Evolutionary conservation across 2,113 vertebrate species (phyloP), one percentile per base, ranked within the genome.

Genomic region (Mesembrinibis cayennensis): DNA sequence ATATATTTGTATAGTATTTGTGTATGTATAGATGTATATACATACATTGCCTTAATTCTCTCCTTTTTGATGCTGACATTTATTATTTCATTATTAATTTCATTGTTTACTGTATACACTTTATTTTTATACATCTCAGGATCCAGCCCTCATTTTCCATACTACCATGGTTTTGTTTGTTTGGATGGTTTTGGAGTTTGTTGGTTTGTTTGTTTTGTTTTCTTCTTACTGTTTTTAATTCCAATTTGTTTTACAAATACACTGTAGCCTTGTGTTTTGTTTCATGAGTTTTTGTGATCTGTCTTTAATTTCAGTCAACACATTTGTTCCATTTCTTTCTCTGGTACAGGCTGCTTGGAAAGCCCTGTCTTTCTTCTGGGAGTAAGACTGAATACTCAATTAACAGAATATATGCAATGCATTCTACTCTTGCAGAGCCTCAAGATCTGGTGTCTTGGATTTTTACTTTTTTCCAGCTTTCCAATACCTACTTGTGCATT

Each of bases 161-260:
- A 90, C 9, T 12, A 25, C 7, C 3, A 66, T 29, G n/a, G 21
- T 11, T 85, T 50, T 40, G 5, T 70, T 63, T 53, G 7, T 2
- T 82, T 61, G 7, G 9, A n/a, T 36, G 3, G 1, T 20, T 87
- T 49, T 3, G 5, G 2, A 1, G 4, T 32, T 49, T 58, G 2
- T 38, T 70, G 4, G 3, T 59, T 59, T 49, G 36, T 45, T 79
- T 55, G 2, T 8, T 69, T 72, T 63, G 2, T 21, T 56, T 66
- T 61, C 2, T n/a, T 59, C 22, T 56, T n/a, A 23, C 15, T 76
- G 23, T 9, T 76, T 72, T 53, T 42, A 94, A 32, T 42, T 78
- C 7, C 3, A 13, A 19, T 66, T 67, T 80, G 5, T 30, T 77
- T 38, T 78, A 49, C 3, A 58, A 6, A 7, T 30, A 6, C 9